Base-by-base conservation (phyloP, 2,113 vertebrate genomes). In the Rhinichthys klamathensis region DNA sequence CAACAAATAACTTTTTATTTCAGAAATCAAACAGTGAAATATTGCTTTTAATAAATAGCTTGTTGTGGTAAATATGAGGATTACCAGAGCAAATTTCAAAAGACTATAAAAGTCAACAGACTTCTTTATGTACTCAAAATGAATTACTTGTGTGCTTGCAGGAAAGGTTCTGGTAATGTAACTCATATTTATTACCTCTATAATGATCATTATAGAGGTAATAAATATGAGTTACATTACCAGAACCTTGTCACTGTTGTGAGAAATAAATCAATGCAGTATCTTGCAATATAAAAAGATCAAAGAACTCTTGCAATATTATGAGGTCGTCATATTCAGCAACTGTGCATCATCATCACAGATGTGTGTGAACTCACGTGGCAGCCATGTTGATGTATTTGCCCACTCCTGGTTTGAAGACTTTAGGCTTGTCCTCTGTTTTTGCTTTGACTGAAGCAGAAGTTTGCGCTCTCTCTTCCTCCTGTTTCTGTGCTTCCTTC, bases 331-430 rank as follows among this genome's bases (percentile, higher is more conserved):
- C 60, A 21, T 65, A 11, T 79, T 23, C 15, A 49, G 9, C 56
- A 61, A 41, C 4, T 30, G 84, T 41, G 83, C 32, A 69, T 27
- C 60, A 69, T 27, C 60, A 70, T 69, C 72, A 38, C 38, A 23
- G 46, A 23, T 41, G 21, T 58, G 69, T 85, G 84, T 82, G 78
- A 38, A 15, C 97, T 97, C 91, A 99, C 98, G 86, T 85, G 46
- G 94, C 93, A 35, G 93, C 88, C 4, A 95, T 96, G 92, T 96
- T 97, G 90, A 99, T 98, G 90, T 99, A 99, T 90, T 99, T 99
- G 84, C 98, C 98, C 44, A 99, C 95, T 0, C 98, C 98, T 41
- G 94, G 89, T 11, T 95, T 95, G 90, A 97, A 99, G 0, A 95
- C 94, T 92, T 97, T 97, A 13, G 96, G 97, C 1, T 91, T 87